Base-by-base conservation (phyloP, 1,140 invertebrate species). In the Platorchestia sp. region DNA sequence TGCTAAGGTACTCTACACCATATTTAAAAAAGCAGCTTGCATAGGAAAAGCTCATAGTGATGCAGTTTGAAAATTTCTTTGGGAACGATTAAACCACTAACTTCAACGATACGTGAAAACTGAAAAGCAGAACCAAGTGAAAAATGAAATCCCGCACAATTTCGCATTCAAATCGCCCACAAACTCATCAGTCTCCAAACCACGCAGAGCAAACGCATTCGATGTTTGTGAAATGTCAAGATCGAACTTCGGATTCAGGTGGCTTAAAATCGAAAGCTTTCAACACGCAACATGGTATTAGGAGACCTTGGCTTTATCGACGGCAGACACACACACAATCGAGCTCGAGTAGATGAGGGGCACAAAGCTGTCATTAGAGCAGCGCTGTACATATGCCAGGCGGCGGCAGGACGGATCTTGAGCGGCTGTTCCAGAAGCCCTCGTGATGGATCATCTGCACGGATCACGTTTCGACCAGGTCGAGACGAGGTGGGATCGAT, bases 301-400 rank as follows among this genome's bases (percentile, higher is more conserved):
- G 87, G 41, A 41, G 87, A 89, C 87, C 87, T 89, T 89, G 87
- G 87, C 42, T 89, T 44, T 41, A 89, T 14, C 86, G 86, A 86
- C 36, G 41, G 86, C 41, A 43, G 87, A 89, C 87, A 89, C 59
- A 75, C 59, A 75, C 59, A 75, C 59, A 75, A 89, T 89, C 43
- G 87, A 42, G 87, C 36, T 36, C 5, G 41, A 44, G 87, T 89
- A 44, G 87, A 89, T 89, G 87, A 42, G 87, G 41, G 43, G n/a
- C 36, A 36, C 86, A n/a, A 42, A 43, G 87, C 87, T 89, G 87
- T 44, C 87, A 89, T 89, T 89, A 89, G 87, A 42, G 87, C 41
- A 43, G 41, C 87, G 87, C 87, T 41, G 87, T 89, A 44, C 87
- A 89, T 89, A 89, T 89, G 87, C 87, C 87, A 89, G 59, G 59